Evolutionary conservation across 2,797 vertebrate genomes (phyloP).

Genomic region (Cephalopachus bancanus): DNA sequence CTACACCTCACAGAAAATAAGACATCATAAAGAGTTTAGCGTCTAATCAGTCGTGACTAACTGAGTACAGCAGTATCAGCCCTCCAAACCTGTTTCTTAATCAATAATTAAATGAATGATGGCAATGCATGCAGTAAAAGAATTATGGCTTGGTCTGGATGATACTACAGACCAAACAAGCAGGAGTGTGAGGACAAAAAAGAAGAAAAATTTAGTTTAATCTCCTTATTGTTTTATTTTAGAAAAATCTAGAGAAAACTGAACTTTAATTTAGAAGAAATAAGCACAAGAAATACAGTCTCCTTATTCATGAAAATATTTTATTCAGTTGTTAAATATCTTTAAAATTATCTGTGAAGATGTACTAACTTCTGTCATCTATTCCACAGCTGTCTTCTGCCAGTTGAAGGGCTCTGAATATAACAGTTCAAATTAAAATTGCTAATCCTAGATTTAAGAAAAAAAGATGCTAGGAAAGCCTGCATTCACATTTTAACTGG

Average conservation of each 20-base stretch:
- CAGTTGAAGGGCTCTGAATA: constrained; percentile 81
- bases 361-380: constrained; percentile 87
- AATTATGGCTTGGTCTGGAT: neutral
- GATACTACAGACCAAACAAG: neutral
- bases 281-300: constrained; percentile 77
- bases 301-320: constrained; percentile 85
- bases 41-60: neutral
- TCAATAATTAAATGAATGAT: neutral
- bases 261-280: constrained; percentile 66
- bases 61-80: neutral
- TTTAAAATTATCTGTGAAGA: constrained; percentile 87
- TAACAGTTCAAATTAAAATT: constrained; percentile 88
- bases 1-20: neutral
- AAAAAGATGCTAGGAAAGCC: constrained; percentile 84
- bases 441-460: constrained; percentile 80
- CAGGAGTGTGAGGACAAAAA: neutral
- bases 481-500: constrained; percentile 77
- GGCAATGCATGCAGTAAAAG: neutral
- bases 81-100: neutral
- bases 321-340: constrained; percentile 87
- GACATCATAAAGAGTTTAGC: neutral
- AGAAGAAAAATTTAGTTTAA: neutral
- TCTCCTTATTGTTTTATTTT: neutral
- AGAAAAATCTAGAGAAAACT: neutral
- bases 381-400: constrained; percentile 84